Evolutionary conservation across 2,113 vertebrate species (phyloP), one percentile per base, ranked within the genome.

Genomic region (Larimichthys polyactis): DNA sequence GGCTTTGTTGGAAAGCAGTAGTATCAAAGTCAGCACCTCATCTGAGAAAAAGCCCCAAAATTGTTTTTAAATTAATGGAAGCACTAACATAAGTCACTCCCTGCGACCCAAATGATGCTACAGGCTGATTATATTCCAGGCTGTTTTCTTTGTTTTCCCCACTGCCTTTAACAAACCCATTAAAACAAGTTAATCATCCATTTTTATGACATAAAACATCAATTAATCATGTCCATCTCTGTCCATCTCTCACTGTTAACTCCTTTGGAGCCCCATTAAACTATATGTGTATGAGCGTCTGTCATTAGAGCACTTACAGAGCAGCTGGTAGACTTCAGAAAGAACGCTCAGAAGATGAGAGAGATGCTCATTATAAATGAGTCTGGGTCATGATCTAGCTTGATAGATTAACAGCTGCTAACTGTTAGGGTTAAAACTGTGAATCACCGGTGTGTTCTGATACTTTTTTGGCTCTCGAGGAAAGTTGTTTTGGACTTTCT

Each of bases 301-400:
- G 36, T 81, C 68, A 78, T 55, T 55, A 24, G 43, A 60, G 60
- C 12, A 12, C 59, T 76, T 43, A 77, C 32, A 80, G 49, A 68
- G 71, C 77, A 71, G 82, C 40, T 11, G 4, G 36, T 19, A 59
- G 48, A 63, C 69, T 77, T 82, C 29, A 60, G 64, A 24, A 84
- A 54, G 49, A 4, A 81, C 74, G 57, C 60, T 52, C 44, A 10
- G 32, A 58, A 85, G 86, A 89, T 78, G 24, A 71, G 70, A 77
- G 62, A 68, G 24, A 75, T 32, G 52, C 79, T 89, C 76, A 89
- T 91, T 90, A 84, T 85, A 84, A 86, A 90, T 91, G 4, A 79
- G 76, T 82, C 82, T 84, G 57, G 87, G 84, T 90, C 83, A 85
- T 20, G 59, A 79, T 90, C 52, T 29, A 52, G 32, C 64, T 64